These are phyloP conservation scores for Chouioia cunea DNA, from an alignment of 2,888 invertebrate species.

Conservation along the genomic window DNA sequence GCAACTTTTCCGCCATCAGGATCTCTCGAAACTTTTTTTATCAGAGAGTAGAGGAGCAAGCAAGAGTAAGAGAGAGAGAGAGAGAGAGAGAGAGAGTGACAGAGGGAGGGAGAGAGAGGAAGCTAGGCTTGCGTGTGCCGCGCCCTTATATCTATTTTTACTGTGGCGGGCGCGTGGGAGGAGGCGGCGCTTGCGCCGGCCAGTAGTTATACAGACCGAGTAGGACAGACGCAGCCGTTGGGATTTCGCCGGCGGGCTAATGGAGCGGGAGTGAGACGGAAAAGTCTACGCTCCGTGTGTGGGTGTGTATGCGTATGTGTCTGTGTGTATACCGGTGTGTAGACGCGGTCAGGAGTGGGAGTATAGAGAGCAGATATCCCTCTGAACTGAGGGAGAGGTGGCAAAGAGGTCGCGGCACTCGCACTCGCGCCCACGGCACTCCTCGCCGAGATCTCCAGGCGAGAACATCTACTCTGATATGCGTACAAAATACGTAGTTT, in stretches of 20 bases:
- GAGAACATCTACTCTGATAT: conserved; percentile 40
- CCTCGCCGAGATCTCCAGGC: conserved; percentile 54
- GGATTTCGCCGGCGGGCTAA: conserved; percentile 40
- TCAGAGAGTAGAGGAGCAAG: conserved; percentile 23
- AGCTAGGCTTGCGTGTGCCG: not conserved
- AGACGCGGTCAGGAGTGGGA: not conserved
- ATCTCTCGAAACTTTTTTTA: conserved; percentile 47
- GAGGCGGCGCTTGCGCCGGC: conserved; percentile 44
- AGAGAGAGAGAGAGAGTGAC: not conserved
- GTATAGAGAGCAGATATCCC: not conserved
- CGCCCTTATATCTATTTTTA: not conserved
- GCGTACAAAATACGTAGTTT: not conserved
- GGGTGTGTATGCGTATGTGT: too few species aligned
- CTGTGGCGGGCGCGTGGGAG: not conserved
- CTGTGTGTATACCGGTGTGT: too few species aligned
- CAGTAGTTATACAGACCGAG: conserved; percentile 45
- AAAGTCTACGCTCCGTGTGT: not conserved
- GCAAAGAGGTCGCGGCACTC: conserved; percentile 16
- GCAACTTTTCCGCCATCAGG: conserved; percentile 32
- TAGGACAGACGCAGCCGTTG: conserved; percentile 36
- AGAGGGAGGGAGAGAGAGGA: not conserved
- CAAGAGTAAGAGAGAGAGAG: not conserved
- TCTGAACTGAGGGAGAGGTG: not conserved
- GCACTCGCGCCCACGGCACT: conserved; percentile 49
- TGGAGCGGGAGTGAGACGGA: conserved; percentile 44